A percentile compares a stretch with the other conserved stretches of the same genome.
Conservation (phyloP, 2,888 invertebrate species). For the Agonum fuliginosum region DNA sequence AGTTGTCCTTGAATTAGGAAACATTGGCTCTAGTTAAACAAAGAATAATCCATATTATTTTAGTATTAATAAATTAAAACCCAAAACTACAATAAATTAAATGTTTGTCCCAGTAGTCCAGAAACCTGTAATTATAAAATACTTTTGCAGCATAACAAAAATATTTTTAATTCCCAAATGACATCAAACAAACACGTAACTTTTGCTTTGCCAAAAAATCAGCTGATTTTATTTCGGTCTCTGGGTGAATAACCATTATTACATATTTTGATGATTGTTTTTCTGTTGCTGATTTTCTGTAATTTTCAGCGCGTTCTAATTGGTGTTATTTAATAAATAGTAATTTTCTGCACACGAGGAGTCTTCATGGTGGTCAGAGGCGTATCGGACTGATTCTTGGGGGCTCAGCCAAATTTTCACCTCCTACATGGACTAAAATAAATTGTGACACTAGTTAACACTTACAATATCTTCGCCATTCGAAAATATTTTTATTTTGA, state of each 20-base stretch:
- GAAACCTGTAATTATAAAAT: background rate
- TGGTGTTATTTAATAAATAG: background rate
- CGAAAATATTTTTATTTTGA: no score
- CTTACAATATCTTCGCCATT: background rate
- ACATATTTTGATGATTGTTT: background rate
- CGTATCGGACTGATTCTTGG: background rate
- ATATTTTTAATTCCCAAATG: background rate
- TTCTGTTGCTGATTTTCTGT: background rate
- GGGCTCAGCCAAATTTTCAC: background rate
- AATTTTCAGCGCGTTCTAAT: background rate
- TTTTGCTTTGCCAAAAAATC: constrained; percentile 15
- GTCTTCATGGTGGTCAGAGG: background rate
- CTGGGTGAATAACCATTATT: constrained; percentile 27
- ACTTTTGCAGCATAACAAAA: background rate
- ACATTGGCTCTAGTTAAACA: no score
- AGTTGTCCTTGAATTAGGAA: no score
- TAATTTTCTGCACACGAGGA: background rate
- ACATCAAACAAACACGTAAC: constrained; percentile 23
- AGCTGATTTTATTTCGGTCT: constrained; percentile 32
- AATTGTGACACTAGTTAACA: background rate
- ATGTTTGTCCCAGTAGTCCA: background rate
- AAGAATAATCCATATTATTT: background rate
- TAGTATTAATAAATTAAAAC: background rate
- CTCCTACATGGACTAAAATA: background rate
- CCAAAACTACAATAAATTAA: background rate